A percentile compares a stretch with the other conserved stretches of the same genome.
These are phyloP conservation scores for Bombus breviceps DNA, from an alignment of 1,140 invertebrate genomes.

Conservation along the genomic window DNA sequence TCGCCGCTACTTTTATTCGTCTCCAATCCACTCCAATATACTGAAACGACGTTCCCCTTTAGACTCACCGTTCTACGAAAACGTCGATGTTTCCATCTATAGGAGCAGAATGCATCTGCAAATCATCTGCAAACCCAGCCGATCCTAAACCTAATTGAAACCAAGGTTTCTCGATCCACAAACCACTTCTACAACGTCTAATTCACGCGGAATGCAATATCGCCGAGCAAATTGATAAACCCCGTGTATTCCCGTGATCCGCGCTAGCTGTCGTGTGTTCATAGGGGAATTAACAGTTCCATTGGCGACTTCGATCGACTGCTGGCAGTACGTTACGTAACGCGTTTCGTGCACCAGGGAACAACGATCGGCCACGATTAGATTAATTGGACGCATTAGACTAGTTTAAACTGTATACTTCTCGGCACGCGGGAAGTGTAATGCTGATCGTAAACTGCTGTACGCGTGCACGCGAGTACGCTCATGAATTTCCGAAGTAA, in stretches of 20 bases:
- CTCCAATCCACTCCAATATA: no score
- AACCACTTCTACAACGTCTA: neutral
- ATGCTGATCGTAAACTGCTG: slow-evolving; percentile 27
- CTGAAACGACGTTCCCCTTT: no score
- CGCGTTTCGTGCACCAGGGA: slow-evolving; percentile 26
- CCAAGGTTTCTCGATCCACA: neutral
- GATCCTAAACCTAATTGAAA: neutral
- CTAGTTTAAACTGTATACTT: slow-evolving; percentile 53
- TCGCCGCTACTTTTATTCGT: no score
- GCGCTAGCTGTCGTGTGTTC: slow-evolving; percentile 16
- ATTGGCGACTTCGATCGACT: slow-evolving; percentile 29
- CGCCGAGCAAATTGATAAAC: neutral
- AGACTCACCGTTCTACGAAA: no score
- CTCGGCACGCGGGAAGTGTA: slow-evolving; percentile 17
- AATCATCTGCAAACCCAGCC: no score
- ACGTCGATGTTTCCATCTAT: no score
- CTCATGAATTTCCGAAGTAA: neutral
- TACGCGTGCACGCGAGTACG: neutral
- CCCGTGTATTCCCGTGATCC: neutral
- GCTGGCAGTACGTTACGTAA: slow-evolving; percentile 49
- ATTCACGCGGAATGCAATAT: slow-evolving; percentile 8
- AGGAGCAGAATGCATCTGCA: no score
- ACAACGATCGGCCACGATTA: slow-evolving; percentile 66
- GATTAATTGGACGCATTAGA: slow-evolving; percentile 69
- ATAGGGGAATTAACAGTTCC: slow-evolving; percentile 25